These are phyloP conservation scores for Clistopyga incitator DNA, from an alignment of 2,888 invertebrate genomes.

Conservation along the genomic window DNA sequence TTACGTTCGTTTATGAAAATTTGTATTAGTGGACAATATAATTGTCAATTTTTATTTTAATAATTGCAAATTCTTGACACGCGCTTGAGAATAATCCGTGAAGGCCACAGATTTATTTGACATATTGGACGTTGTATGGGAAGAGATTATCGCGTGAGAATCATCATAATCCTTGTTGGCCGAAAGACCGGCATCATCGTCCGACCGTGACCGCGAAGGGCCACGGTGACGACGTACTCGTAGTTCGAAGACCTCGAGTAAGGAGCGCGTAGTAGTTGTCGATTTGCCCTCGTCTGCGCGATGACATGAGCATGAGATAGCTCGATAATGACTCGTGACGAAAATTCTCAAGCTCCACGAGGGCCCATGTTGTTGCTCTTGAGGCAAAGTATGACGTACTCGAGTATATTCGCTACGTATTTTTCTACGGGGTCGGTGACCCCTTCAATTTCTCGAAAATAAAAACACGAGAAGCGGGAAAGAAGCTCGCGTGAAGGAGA, in stretches of 20 bases:
- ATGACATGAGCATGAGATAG: slow-evolving; percentile 14
- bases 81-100: slow-evolving; percentile 5
- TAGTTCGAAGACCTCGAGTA: slow-evolving; percentile 66
- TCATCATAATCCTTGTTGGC: slow-evolving; percentile 1
- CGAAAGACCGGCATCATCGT: slow-evolving; percentile 58
- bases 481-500: slow-evolving; percentile 14
- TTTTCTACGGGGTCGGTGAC: slow-evolving; percentile 47
- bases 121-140: neutral
- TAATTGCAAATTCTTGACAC: neutral
- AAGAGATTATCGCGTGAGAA: neutral
- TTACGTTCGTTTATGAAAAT: too few species aligned
- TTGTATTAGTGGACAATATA: too few species aligned
- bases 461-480: slow-evolving; percentile 4
- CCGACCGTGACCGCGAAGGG: slow-evolving; percentile 69
- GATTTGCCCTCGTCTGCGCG: slow-evolving; percentile 25
- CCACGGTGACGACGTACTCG: slow-evolving; percentile 37
- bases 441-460: slow-evolving; percentile 43
- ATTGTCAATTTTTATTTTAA: too few species aligned
- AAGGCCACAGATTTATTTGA: slow-evolving; percentile 23
- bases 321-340: slow-evolving; percentile 48
- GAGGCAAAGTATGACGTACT: slow-evolving; percentile 15
- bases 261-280: slow-evolving; percentile 14
- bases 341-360: slow-evolving; percentile 27
- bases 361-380: slow-evolving; percentile 7
- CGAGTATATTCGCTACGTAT: slow-evolving; percentile 16